Evolutionary conservation across 2,113 vertebrate species (phyloP), one percentile per base, ranked within the genome.

Genomic region (Picathartes gymnocephalus): DNA sequence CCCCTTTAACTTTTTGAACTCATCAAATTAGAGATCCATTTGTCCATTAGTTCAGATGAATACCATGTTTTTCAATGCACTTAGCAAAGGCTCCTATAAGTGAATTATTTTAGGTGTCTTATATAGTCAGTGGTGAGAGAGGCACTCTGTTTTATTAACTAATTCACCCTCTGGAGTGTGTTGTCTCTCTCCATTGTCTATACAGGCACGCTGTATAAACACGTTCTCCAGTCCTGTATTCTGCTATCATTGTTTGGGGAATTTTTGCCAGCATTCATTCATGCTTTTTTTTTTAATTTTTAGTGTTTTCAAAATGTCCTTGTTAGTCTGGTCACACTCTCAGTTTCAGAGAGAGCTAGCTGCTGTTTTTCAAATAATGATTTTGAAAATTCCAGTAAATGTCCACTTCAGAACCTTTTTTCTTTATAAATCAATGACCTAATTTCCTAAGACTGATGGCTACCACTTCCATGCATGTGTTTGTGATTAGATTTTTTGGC

Each of bases 401-500:
- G 4, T 81, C 70, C 79, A 40, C 88, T 91, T 94, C 47, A 60
- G 11, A 58, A 11, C 13, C 40, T 37, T 81, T 85, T 89, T 78
- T 28, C 45, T 33, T 76, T 48, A 25, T 45, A 76, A 58, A 84
- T 93, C 56, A 79, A 64, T 84, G 86, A 79, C 44, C 87, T 95
- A 90, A 96, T 91, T 95, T 97, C 92, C 91, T 94, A 89, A 83
- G 17, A 37, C 64, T 88, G 87, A 95, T 93, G 72, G 57, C 69
- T 86, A 57, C 65, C 86, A 93, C 70, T 93, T 96, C 81, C 91
- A 92, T 31, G 69, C 91, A 91, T 88, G 82, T 93, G 91, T 92
- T 96, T 24, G 1, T 74, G 64, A 92, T 96, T 95, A 87, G 60
- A 50, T 65, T 95, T 11, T 94, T 93, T 95, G 89, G 92, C 94